Percentiles rank a stretch among this genome's conserved stretches.
Evolutionary conservation across 30 jellyfish, hydroid and myxozoan genomes (phyloP).

Genomic region (Aurelia sp.): DNA sequence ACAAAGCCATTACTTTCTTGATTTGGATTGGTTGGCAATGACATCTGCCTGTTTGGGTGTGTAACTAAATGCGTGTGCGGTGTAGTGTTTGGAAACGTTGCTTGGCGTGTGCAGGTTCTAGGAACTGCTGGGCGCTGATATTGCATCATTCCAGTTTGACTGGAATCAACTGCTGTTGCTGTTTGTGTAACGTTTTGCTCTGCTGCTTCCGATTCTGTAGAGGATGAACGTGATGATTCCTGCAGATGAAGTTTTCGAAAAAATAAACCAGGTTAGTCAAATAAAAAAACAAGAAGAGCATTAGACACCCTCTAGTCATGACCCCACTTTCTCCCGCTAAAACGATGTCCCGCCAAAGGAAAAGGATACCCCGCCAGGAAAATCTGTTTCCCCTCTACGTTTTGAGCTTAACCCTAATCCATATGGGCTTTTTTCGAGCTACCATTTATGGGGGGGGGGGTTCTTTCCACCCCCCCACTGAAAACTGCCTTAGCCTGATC

Average conservation of each 20-base stretch:
- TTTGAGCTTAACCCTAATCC: no score
- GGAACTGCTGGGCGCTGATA: constrained; percentile 56
- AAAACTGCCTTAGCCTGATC: no score
- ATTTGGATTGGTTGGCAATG: constrained; percentile 53
- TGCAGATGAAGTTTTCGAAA: not conserved
- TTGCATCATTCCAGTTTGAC: constrained; percentile 42
- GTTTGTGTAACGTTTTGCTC: not conserved
- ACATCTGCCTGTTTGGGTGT: constrained; percentile 59
- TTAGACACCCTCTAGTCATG: no score
- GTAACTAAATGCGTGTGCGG: constrained; percentile 30
- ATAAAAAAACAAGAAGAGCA: no score
- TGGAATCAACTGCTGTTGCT: not conserved
- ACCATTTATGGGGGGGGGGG: no score
- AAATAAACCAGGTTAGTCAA: no score
- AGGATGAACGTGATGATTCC: constrained; percentile 33
- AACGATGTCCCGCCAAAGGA: no score
- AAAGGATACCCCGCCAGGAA: no score
- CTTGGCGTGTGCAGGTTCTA: constrained; percentile 47
- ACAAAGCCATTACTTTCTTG: constrained; percentile 36
- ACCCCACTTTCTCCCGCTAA: no score
- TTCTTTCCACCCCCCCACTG: no score
- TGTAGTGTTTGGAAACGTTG: constrained; percentile 60
- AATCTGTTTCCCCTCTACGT: no score
- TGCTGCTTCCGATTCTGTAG: constrained; percentile 38
- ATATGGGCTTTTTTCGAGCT: no score